Percentiles rank a stretch among this genome's conserved stretches.
These are phyloP conservation scores for Chironex yamaguchii DNA, from an alignment of 30 jellyfish, hydroid and myxozoan genomes.

Conservation along the genomic window DNA sequence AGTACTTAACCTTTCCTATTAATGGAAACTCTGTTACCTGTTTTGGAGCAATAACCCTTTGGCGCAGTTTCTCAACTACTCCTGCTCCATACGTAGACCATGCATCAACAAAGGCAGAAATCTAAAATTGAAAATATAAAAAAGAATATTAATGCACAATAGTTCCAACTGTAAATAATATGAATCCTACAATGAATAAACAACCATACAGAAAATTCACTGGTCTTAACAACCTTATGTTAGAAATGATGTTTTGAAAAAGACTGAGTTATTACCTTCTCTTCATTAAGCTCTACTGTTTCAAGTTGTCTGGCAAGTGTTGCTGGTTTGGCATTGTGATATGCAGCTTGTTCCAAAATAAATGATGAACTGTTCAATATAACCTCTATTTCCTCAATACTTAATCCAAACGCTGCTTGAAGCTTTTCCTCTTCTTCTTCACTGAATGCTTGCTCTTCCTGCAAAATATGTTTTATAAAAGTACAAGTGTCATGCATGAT, in stretches of 20 bases:
- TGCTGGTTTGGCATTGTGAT: slow-evolving; percentile 89
- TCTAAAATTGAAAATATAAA: background rate
- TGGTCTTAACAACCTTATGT: background rate
- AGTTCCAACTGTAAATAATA: no score
- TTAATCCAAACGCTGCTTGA: slow-evolving; percentile 81
- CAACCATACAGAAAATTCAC: background rate
- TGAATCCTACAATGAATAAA: background rate
- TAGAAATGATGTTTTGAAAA: background rate
- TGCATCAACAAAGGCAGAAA: slow-evolving; percentile 70
- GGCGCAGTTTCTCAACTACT: slow-evolving; percentile 73
- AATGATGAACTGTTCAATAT: slow-evolving; percentile 81
- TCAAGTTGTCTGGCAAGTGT: slow-evolving; percentile 81
- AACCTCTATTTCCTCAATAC: slow-evolving; percentile 73
- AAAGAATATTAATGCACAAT: no score
- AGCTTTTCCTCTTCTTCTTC: slow-evolving; percentile 89
- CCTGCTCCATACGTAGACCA: slow-evolving; percentile 93
- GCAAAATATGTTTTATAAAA: no score
- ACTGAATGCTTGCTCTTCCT: slow-evolving; percentile 94
- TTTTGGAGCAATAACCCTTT: slow-evolving; percentile 94
- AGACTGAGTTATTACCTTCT: slow-evolving; percentile 54
- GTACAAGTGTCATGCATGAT: no score
- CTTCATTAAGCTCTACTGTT: slow-evolving; percentile 56
- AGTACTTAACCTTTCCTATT: no score
- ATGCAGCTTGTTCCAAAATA: slow-evolving; percentile 94
- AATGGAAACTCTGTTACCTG: slow-evolving; percentile 91